Evolutionary conservation across 2,888 invertebrate genomes (phyloP).

Genomic region (Mayetiola destructor): DNA sequence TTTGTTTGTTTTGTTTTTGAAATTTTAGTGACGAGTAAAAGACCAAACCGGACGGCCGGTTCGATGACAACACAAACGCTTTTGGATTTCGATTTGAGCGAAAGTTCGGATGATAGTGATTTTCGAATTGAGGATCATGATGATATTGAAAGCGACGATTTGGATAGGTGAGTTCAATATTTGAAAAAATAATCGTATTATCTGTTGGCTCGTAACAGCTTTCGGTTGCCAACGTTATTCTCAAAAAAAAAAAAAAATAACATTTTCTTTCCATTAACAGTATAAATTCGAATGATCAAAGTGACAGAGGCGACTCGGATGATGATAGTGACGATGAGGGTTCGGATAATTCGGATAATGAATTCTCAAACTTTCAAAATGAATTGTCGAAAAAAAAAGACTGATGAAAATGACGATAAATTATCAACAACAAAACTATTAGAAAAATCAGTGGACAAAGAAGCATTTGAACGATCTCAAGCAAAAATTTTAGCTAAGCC

Average conservation of each 20-base stretch:
- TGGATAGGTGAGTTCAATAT: constrained; percentile 23
- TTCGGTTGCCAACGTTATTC: too few relatives aligned
- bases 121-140: constrained; percentile 79
- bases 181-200: too few relatives aligned
- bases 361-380: not conserved
- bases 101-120: constrained; percentile 89
- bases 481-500: constrained; percentile 50
- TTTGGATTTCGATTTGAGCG: constrained; percentile 65
- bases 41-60: not conserved
- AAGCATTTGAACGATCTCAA: constrained; percentile 23
- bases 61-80: constrained; percentile 11
- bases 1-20: not conserved
- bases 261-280: too few relatives aligned
- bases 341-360: constrained; percentile 3
- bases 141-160: constrained; percentile 55
- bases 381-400: not conserved
- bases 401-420: not conserved
- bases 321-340: constrained; percentile 18
- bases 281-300: constrained; percentile 27
- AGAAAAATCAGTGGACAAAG: constrained; percentile 18
- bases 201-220: too few relatives aligned
- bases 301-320: constrained; percentile 20
- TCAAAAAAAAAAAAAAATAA: too few relatives aligned
- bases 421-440: not conserved
- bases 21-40: constrained; percentile 9